Percentiles rank a stretch among this genome's conserved stretches.
phyloP scores from a whole-genome alignment of 2,888 invertebrate genomes.

The Metacarcinus magister region DNA sequence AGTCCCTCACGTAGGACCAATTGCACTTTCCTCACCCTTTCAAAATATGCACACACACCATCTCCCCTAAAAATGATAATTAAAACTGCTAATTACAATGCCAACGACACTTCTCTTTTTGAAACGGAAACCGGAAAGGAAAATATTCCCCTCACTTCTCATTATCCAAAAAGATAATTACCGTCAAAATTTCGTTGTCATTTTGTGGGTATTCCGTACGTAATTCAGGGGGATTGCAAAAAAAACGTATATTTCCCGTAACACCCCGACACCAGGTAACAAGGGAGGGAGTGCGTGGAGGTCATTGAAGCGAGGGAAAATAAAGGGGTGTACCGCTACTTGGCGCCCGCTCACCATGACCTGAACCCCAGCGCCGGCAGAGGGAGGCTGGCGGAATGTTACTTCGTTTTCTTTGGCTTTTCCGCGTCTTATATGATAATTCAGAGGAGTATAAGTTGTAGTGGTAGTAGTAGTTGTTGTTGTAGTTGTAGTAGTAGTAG shows the following conservation, averaged over 20 bases:
- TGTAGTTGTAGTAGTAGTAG: background rate
- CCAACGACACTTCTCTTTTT: background rate
- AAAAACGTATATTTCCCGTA: background rate
- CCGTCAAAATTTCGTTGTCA: background rate
- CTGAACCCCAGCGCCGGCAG: background rate
- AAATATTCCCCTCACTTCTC: background rate
- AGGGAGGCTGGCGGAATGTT: background rate
- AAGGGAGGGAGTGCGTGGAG: background rate
- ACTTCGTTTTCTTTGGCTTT: background rate
- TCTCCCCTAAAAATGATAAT: background rate
- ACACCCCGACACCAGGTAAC: background rate
- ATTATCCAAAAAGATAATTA: background rate
- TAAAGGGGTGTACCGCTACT: background rate
- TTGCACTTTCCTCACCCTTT: background rate
- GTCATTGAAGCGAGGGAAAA: background rate
- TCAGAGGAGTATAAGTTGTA: background rate
- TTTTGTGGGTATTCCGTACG: background rate
- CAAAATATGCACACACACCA: background rate
- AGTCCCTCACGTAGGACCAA: background rate
- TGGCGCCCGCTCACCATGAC: background rate
- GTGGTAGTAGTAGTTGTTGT: background rate
- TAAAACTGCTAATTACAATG: background rate
- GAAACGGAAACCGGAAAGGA: background rate
- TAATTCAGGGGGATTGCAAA: conserved; percentile 26
- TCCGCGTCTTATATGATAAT: background rate